phyloP scores from a whole-genome alignment of 2,113 vertebrate genomes.

The Chaenogobius annularis region DNA sequence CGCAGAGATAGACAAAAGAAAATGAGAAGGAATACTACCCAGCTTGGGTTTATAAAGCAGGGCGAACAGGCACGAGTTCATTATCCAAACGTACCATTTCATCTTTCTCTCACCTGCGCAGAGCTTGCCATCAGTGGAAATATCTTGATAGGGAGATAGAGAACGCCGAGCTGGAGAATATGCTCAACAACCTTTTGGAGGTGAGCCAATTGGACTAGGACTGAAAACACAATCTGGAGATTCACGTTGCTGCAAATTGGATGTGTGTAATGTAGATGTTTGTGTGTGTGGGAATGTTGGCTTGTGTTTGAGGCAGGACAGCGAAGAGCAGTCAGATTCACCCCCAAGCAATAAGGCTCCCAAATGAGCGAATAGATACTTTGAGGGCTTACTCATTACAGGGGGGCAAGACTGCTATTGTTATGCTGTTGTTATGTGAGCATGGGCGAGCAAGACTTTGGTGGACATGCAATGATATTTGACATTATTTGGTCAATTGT shows the following conservation, averaged over 20 bases:
- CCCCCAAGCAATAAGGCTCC: slow-evolving; percentile 34
- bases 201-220: slow-evolving; percentile 59
- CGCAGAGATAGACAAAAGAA: slow-evolving; percentile 4
- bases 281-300: slow-evolving; percentile 35
- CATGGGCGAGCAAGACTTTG: neutral
- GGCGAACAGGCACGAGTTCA: slow-evolving; percentile 50
- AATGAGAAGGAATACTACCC: slow-evolving; percentile 20
- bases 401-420: slow-evolving; percentile 1
- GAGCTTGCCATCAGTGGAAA: slow-evolving; percentile 60
- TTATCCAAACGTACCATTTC: slow-evolving; percentile 58
- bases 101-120: slow-evolving; percentile 53
- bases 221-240: slow-evolving; percentile 66
- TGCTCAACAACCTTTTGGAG: slow-evolving; percentile 63
- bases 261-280: slow-evolving; percentile 43
- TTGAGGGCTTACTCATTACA: neutral
- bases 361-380: slow-evolving; percentile 24
- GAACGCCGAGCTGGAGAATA: slow-evolving; percentile 61
- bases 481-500: neutral
- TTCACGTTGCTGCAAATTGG: slow-evolving; percentile 64
- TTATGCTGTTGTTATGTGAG: neutral
- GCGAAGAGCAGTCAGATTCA: slow-evolving; percentile 29
- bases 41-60: slow-evolving; percentile 20
- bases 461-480: neutral
- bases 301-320: slow-evolving; percentile 39
- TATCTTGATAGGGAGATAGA: slow-evolving; percentile 65